These are phyloP conservation scores for Orchesella cincta DNA, from an alignment of 1,140 invertebrate species.

Conservation along the genomic window DNA sequence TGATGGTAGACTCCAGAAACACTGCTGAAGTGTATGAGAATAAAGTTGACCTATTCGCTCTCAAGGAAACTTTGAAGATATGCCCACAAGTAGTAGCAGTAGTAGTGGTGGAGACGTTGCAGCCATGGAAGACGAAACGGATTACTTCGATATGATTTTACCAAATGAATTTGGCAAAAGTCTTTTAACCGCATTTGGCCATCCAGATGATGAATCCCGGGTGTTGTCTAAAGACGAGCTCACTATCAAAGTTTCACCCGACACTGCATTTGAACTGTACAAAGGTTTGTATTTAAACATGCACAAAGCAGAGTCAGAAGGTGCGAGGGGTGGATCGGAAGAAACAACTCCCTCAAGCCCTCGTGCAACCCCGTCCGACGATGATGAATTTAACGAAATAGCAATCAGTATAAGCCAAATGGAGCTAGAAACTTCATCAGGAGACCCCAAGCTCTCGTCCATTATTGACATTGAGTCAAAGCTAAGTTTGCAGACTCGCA, in stretches of 20 bases:
- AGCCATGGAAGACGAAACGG: not conserved
- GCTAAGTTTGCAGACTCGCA: not conserved
- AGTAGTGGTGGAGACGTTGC: too few species aligned
- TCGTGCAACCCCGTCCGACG: too few species aligned
- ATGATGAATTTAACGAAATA: not conserved
- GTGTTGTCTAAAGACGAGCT: not conserved
- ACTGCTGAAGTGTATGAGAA: too few species aligned
- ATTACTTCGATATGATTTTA: not conserved
- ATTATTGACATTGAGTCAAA: not conserved
- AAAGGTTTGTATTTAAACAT: constrained; percentile 5
- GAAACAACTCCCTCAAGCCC: not conserved
- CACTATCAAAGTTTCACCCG: not conserved
- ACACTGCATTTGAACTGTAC: constrained; percentile 3
- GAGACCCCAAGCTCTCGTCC: not conserved
- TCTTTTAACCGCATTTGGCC: not conserved
- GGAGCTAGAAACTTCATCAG: not conserved
- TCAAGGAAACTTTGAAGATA: too few species aligned
- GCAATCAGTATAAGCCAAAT: constrained; percentile 6
- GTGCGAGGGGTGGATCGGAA: not conserved
- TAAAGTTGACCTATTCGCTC: too few species aligned
- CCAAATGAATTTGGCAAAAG: not conserved
- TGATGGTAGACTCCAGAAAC: too few species aligned
- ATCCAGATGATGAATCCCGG: not conserved
- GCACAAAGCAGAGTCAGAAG: constrained; percentile 10
- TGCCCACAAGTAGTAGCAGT: too few species aligned